A percentile compares a stretch with the other conserved stretches of the same genome.
Conservation (phyloP, 2,797 vertebrate species). For the Streptopelia turtur region DNA sequence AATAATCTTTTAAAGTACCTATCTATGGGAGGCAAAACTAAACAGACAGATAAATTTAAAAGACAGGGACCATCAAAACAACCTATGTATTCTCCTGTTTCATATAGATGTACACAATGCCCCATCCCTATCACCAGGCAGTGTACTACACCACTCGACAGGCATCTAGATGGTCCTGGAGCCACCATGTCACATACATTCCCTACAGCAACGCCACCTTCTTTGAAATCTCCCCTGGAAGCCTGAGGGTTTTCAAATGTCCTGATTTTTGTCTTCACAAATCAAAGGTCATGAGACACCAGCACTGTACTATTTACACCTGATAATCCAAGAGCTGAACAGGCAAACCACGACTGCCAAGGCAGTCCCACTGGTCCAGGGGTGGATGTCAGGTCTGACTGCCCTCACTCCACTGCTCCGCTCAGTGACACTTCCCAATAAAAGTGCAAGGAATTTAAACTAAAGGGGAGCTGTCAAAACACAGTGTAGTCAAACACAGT, state of each 20-base stretch:
- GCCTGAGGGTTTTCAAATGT: background rate
- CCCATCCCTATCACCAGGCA: background rate
- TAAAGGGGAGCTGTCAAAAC: background rate
- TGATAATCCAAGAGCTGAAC: background rate
- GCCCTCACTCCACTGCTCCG: background rate
- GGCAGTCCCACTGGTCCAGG: background rate
- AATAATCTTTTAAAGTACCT: constrained; percentile 6
- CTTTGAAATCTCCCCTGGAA: background rate
- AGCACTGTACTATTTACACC: background rate
- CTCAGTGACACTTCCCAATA: background rate
- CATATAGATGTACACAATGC: background rate
- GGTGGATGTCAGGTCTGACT: background rate
- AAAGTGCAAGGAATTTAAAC: background rate
- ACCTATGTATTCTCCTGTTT: background rate
- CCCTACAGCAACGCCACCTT: background rate
- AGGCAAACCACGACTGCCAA: background rate
- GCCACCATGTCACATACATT: background rate
- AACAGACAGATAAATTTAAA: background rate
- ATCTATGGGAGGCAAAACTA: background rate
- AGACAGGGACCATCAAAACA: background rate
- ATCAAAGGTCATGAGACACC: background rate
- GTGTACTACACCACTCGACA: background rate
- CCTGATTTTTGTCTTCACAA: background rate
- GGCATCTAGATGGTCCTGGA: background rate
- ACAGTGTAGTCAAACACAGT: background rate